Percentiles rank a stretch among this genome's conserved stretches.
These are phyloP conservation scores for Acanthosepion pharaonis DNA, from an alignment of 2,888 invertebrate species.

Conservation along the genomic window DNA sequence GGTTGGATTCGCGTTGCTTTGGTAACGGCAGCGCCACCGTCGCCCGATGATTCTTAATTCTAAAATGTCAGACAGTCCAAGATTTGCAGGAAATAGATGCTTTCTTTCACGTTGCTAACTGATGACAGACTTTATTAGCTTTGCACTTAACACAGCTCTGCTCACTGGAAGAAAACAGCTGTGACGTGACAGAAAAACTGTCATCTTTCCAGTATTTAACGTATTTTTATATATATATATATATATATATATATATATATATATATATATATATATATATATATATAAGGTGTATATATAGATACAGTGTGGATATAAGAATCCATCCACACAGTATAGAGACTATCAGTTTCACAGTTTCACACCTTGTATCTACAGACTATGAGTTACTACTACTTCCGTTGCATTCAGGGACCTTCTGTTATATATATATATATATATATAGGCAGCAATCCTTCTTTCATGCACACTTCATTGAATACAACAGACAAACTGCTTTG, in stretches of 20 bases:
- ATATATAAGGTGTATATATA: background rate
- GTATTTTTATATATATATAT: background rate
- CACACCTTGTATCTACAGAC: too few relatives aligned
- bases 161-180: background rate
- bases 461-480: too few relatives aligned
- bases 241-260: conserved; percentile 34
- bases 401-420: too few relatives aligned
- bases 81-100: background rate
- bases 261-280: background rate
- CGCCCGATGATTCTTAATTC: background rate
- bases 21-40: background rate
- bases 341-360: too few relatives aligned
- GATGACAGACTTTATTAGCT: background rate
- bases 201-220: background rate
- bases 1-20: background rate
- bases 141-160: background rate
- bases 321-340: too few relatives aligned
- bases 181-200: background rate
- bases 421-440: too few relatives aligned
- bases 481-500: too few relatives aligned
- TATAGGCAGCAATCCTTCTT: too few relatives aligned
- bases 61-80: conserved; percentile 4
- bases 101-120: background rate
- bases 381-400: too few relatives aligned
- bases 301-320: too few relatives aligned